Evolutionary conservation across 2,888 invertebrate species (phyloP), one percentile per base, ranked within the genome.

Genomic region (Philaethria dido): DNA sequence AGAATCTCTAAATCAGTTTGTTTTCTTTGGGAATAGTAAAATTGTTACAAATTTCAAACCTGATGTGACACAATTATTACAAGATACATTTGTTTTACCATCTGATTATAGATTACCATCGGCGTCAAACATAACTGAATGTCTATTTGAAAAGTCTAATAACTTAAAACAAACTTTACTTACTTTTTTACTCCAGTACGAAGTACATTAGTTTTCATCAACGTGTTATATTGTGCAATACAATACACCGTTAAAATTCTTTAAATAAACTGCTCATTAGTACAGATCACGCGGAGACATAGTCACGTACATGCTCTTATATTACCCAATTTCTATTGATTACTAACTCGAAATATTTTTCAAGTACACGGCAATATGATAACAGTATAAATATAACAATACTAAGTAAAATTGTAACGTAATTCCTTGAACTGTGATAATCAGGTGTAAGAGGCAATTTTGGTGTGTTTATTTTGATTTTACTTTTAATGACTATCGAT

Each of bases 221-320:
- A 29, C 22, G 59, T 44, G 18, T 33, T 60, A 33, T 3, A 45
- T 18, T 59, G 59, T 18, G 57, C 44, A 65, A 36, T 60, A 60
- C 20, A 22, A 22, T 50, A 44, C 60, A 22, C 50, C 65, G 65
- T 50, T 65, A 42, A 59, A 64, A 59, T 59, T 25, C 50, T 29
- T 65, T 33, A 71, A 63, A 69, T 64, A 68, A 67, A 59, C 66
- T 50, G 64, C 62, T 66, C 39, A 67, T 71, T 67, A 69, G 45
- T 39, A 16, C 60, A 20, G 22, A 67, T 64, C 73, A 73, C 70
- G 73, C 71, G 59, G 73, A 69, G 59, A 73, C 63, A 48, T 55
- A 44, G 63, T 70, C 71, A 71, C 69, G 71, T 69, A 57, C 66
- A 48, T 59, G 48, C 39, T 48, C 48, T 39, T 48, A 47, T 36